Base-by-base conservation (phyloP, 2,113 vertebrate genomes). In the Diadophis punctatus region DNA sequence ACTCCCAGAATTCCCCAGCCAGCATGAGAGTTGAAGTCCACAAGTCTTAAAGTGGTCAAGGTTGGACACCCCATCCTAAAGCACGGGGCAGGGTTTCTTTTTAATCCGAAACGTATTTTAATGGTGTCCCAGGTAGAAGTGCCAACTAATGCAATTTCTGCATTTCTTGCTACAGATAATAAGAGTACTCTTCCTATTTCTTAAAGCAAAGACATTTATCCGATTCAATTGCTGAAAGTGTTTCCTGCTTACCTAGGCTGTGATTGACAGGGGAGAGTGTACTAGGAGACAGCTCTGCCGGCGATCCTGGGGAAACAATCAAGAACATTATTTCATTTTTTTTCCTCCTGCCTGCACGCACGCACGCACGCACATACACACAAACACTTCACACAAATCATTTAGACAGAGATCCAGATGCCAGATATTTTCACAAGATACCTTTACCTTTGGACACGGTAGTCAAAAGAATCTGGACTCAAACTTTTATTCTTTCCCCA, bases 191-290 rank as follows among this genome's bases (percentile, higher is more conserved):
- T 84, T 48, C 16, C 63, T 84, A 55, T 30, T 56, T 60, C 23
- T 85, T 74, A 22, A 68, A 8, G 88, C 20, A 89, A 56, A 1
- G 1, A 55, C 39, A n/a, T 27, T 27, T 60, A 27, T n/a, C 16
- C 30, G 25, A 68, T 87, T 74, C 11, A 53, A n/a, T 5, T 55
- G 8, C 56, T 58, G 5, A 12, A 95, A 91, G 34, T 16, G 89
- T 89, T 49, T 94, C 4, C 90, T 95, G 92, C 98, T 98, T 98
- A 99, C 99, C 99, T 96, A 99, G 96, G 97, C 98, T 97, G 94
- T 99, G 98, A 97, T 98, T 99, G 97, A 99, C 99, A 89, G 99
- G 99, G 55, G 99, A 99, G 30, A 99, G 98, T 92, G 98, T 98
- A 95, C 98, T 98, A 51, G 99, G 99, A 96, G 99, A 99, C 94